Evolutionary conservation across 2,888 invertebrate genomes (phyloP), one percentile per base, ranked within the genome.

Genomic region (Romanomermis culicivorax): DNA sequence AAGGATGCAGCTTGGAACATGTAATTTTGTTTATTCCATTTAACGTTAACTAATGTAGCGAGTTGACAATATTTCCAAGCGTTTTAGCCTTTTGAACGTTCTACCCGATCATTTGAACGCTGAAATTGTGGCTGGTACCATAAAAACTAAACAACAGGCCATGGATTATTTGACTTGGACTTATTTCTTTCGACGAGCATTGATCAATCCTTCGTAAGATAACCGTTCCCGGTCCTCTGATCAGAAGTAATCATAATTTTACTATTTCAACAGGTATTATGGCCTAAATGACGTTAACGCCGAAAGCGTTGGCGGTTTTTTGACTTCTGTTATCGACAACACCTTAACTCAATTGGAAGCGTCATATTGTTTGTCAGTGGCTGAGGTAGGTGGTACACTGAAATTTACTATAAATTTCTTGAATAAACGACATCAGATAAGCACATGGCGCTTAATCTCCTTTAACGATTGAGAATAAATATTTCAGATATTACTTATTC

Each of bases 151-250:
- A 68, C 85, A 87, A 68, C 85, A 88, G 62, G 83, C 89, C 51
- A 75, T 97, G 56, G 93, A 97, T 71, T 99, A 97, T 73, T 75
- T 97, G 60, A 91, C 95, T 0, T 97, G 93, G 84, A 99, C 97
- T 0, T 99, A 89, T 68, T 89, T 95, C 75, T 97, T 91, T 75
- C 76, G 93, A 53, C 77, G 93, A 23, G 73, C 95, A 2, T 71
- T 91, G 54, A 82, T 84, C 66, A 95, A 95, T 77, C 95, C 95
- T 0, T 70, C 66, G 70, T 72, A 61, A 53, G 48, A 43, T n/a
- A n/a, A n/a, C 14, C 23, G 52, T 14, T 4, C 14, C 23, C 25
- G 11, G 7, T 30, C 17, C 4, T 14, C 25, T 48, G 43, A 47
- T 52, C 14, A 48, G 20, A 20, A 7, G 4, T 25, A 3, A 17